Evolutionary conservation across 2,888 invertebrate species (phyloP).

Genomic region (Himalopsyche tibetana): DNA sequence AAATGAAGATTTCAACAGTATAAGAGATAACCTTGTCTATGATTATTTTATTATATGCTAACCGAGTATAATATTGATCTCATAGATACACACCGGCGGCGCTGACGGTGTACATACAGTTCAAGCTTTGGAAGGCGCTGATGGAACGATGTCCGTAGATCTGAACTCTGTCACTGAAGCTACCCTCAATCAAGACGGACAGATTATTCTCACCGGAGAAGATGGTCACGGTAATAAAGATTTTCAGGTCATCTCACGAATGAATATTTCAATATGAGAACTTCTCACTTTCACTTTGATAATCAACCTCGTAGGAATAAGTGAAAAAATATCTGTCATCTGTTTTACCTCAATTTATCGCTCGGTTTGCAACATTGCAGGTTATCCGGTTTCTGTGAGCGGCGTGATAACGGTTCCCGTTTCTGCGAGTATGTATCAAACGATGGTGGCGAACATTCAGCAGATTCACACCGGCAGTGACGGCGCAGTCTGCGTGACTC

Average conservation of each 20-base stretch:
- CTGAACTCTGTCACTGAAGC: slow-evolving; percentile 93
- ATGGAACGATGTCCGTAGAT: slow-evolving; percentile 89
- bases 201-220: slow-evolving; percentile 95
- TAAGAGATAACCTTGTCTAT: too few species aligned
- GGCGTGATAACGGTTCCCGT: slow-evolving; percentile 98
- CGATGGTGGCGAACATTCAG: slow-evolving; percentile 94
- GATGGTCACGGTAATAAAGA: slow-evolving; percentile 87
- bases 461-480: slow-evolving; percentile 84
- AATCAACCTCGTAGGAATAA: too few species aligned
- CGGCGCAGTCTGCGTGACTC: slow-evolving; percentile 89
- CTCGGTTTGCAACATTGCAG: slow-evolving; percentile 73
- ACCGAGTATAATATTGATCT: slow-evolving; percentile 39
- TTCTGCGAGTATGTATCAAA: slow-evolving; percentile 96
- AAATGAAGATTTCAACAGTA: too few species aligned
- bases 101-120: slow-evolving; percentile 80
- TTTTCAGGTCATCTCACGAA: too few species aligned
- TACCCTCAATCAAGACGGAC: slow-evolving; percentile 93
- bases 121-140: slow-evolving; percentile 86
- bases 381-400: slow-evolving; percentile 89
- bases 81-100: slow-evolving; percentile 81
- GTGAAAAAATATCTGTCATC: too few species aligned
- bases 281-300: too few species aligned
- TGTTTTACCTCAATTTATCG: slow-evolving; percentile 64
- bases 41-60: too few species aligned
- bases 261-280: slow-evolving; percentile 1